Conservation (phyloP, 2,797 vertebrate species). For the Falco rusticolus region DNA sequence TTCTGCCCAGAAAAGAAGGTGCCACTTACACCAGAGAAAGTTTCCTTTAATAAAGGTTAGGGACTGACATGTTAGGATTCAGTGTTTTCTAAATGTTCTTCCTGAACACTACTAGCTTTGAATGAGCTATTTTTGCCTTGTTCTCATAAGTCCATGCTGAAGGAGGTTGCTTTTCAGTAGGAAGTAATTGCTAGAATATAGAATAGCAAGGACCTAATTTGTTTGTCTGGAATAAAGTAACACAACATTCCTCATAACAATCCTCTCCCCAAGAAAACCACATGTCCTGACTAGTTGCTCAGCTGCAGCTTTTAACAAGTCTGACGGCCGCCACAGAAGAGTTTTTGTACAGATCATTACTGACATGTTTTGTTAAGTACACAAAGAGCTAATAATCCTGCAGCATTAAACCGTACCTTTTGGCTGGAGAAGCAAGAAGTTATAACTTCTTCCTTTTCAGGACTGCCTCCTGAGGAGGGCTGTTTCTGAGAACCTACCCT, state of each 20-base stretch:
- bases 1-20: background rate
- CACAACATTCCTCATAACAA: background rate
- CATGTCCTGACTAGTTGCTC: background rate
- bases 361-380: background rate
- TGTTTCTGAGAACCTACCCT: background rate
- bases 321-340: background rate
- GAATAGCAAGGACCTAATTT: background rate
- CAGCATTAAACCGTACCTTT: background rate
- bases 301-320: background rate
- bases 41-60: rapidly evolving
- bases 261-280: background rate
- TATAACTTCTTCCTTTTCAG: background rate
- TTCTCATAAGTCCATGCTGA: background rate
- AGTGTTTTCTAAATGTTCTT: background rate
- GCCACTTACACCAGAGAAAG: background rate
- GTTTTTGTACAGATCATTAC: background rate
- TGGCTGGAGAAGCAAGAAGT: background rate
- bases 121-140: background rate
- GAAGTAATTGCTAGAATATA: background rate
- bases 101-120: background rate
- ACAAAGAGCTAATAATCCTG: background rate
- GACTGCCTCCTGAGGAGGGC: background rate
- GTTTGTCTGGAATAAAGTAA: background rate
- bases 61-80: background rate
- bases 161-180: background rate